Conservation (phyloP, 2,888 invertebrate genomes). For the Troides aeacus region DNA sequence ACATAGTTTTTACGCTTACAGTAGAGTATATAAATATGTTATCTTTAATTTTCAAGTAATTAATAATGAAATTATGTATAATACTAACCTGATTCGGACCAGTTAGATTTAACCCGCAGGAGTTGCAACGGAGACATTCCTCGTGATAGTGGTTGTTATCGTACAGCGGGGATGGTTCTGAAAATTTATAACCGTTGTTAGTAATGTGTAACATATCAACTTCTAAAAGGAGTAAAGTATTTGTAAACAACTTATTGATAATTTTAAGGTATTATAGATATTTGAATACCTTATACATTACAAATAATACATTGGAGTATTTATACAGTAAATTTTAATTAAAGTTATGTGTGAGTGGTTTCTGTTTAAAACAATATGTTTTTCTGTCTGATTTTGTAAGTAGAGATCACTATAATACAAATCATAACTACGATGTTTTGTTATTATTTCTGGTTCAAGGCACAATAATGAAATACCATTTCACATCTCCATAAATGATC, state of each 20-base stretch:
- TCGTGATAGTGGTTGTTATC: slow-evolving; percentile 98
- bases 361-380: no score
- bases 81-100: slow-evolving; percentile 88
- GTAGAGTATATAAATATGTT: neutral
- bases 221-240: no score
- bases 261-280: no score
- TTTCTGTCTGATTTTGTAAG: no score
- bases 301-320: no score
- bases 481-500: slow-evolving; percentile 20
- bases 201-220: neutral
- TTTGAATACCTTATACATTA: no score
- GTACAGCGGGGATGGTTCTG: slow-evolving; percentile 94
- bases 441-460: neutral
- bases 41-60: neutral
- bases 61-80: neutral
- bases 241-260: no score
- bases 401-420: no score
- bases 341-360: no score
- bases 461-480: slow-evolving; percentile 17
- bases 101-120: slow-evolving; percentile 95
- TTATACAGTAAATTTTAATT: no score
- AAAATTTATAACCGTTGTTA: slow-evolving; percentile 38
- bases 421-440: neutral
- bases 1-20: no score
- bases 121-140: slow-evolving; percentile 98